Conservation (phyloP, 2,888 invertebrate genomes). For the Rhingia campestris region DNA sequence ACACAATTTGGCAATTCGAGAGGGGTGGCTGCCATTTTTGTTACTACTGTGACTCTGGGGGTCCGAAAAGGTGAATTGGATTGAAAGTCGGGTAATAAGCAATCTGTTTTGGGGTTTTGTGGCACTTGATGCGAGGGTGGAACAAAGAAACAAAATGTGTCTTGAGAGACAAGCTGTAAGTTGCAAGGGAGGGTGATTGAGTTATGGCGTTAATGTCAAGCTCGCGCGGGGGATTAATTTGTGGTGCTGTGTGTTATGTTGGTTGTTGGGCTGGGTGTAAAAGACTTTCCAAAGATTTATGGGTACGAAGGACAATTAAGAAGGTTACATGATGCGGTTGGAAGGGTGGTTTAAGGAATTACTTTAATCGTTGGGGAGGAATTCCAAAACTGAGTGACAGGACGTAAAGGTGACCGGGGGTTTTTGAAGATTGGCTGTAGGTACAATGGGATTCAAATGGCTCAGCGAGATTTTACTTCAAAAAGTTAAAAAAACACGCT, state of each 20-base stretch:
- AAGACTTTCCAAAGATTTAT: slow-evolving; percentile 64
- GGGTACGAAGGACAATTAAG: slow-evolving; percentile 66
- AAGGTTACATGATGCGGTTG: slow-evolving; percentile 32
- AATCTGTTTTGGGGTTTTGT: slow-evolving; percentile 55
- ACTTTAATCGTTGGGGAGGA: background rate
- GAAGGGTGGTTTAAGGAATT: slow-evolving; percentile 1
- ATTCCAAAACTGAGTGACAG: background rate
- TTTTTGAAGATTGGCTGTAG: background rate
- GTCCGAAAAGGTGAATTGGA: slow-evolving; percentile 59
- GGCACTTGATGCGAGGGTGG: background rate
- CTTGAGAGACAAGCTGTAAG: slow-evolving; percentile 12
- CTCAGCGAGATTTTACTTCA: no score
- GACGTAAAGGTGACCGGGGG: background rate
- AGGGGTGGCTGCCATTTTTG: slow-evolving; percentile 34
- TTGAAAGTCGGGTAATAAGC: slow-evolving; percentile 55
- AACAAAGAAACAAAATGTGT: slow-evolving; percentile 18
- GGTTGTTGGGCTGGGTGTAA: background rate
- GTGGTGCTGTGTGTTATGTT: slow-evolving; percentile 50
- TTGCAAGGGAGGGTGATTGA: slow-evolving; percentile 66
- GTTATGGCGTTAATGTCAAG: slow-evolving; percentile 72
- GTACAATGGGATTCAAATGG: background rate
- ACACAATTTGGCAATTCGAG: slow-evolving; percentile 53
- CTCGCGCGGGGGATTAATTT: slow-evolving; percentile 40
- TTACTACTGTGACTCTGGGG: slow-evolving; percentile 28
- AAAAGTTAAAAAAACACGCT: no score